These are phyloP conservation scores for Hyppa rectilinea DNA, from an alignment of 2,888 invertebrate genomes.

Conservation along the genomic window DNA sequence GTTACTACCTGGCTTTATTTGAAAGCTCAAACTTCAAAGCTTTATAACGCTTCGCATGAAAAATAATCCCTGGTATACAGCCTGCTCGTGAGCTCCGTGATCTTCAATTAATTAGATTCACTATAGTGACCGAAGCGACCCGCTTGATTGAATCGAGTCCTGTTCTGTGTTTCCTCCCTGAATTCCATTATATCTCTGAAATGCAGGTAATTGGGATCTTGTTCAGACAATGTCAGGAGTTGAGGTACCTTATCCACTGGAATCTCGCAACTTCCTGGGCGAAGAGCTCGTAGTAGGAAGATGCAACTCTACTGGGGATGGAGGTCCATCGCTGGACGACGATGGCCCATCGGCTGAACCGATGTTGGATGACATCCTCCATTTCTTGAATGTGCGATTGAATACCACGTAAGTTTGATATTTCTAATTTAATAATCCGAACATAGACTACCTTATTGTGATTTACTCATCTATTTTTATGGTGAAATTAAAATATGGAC, in stretches of 20 bases:
- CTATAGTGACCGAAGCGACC: neutral
- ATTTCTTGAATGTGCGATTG: slow-evolving; percentile 80
- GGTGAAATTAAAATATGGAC: neutral
- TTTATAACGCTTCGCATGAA: too few species aligned
- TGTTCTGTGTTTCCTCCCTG: neutral
- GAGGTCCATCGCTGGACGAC: slow-evolving; percentile 79
- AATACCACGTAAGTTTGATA: slow-evolving; percentile 85
- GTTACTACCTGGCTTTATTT: too few species aligned
- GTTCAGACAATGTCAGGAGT: slow-evolving; percentile 80
- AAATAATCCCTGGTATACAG: neutral
- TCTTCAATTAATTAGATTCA: neutral
- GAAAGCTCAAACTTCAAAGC: too few species aligned
- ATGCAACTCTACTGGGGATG: slow-evolving; percentile 85
- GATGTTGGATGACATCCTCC: slow-evolving; percentile 87
- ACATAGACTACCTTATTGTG: neutral
- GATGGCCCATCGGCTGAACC: slow-evolving; percentile 86
- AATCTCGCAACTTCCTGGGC: slow-evolving; percentile 83
- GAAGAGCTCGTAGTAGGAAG: slow-evolving; percentile 86
- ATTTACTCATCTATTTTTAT: neutral
- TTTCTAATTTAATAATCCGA: neutral
- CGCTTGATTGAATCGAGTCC: neutral
- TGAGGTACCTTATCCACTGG: slow-evolving; percentile 80
- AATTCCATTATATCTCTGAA: neutral
- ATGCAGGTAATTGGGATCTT: slow-evolving; percentile 79
- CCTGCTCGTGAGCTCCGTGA: neutral